A percentile compares a stretch with the other conserved stretches of the same genome.
Evolutionary conservation across 2,888 invertebrate species (phyloP).

Genomic region (Syrphus vitripennis): DNA sequence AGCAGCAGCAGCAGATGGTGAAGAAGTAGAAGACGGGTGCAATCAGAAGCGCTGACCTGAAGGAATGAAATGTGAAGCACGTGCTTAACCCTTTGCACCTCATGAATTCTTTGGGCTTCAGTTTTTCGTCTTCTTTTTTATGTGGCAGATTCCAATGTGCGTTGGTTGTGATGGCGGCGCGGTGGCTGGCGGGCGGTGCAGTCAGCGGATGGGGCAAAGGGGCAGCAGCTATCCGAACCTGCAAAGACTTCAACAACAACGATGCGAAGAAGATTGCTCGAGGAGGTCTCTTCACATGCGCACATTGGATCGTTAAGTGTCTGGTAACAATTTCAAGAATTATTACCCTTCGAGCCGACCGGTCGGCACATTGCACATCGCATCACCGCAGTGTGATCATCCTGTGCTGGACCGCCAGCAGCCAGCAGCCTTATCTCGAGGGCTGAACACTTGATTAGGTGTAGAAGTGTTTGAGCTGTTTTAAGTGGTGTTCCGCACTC

Average conservation of each 20-base stretch:
- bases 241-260: constrained; percentile 31
- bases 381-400: constrained; percentile 66
- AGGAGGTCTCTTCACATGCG: constrained; percentile 69
- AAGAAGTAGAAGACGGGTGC: constrained; percentile 52
- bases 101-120: constrained; percentile 64
- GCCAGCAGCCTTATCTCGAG: constrained; percentile 64
- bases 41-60: constrained; percentile 71
- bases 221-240: not conserved
- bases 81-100: constrained; percentile 72
- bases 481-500: constrained; percentile 64
- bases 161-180: not conserved
- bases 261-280: constrained; percentile 69
- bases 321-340: constrained; percentile 72
- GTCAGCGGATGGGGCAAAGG: not conserved
- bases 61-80: constrained; percentile 71
- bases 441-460: constrained; percentile 72
- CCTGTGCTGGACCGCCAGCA: constrained; percentile 46
- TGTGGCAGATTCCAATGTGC: constrained; percentile 58
- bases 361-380: not conserved
- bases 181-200: not conserved
- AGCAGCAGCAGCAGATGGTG: constrained; percentile 39
- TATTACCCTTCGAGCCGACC: constrained; percentile 68
- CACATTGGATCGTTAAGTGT: constrained; percentile 71
- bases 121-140: constrained; percentile 51
- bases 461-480: constrained; percentile 70